These are phyloP conservation scores for Frankliniella fusca DNA, from an alignment of 2,888 invertebrate species.

Conservation along the genomic window DNA sequence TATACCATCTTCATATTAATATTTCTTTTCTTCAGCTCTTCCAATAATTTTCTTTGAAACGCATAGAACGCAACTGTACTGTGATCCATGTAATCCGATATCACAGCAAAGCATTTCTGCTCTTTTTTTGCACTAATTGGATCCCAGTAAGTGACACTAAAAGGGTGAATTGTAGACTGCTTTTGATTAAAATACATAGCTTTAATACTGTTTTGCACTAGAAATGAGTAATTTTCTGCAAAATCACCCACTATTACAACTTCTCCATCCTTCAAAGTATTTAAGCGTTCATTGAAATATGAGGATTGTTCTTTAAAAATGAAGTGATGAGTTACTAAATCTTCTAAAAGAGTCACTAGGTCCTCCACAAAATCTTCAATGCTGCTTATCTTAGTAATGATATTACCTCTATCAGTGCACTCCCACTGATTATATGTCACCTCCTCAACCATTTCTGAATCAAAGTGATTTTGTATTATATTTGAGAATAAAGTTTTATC, in stretches of 20 bases:
- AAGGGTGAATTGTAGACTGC: neutral
- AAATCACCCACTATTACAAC: neutral
- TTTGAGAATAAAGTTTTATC: neutral
- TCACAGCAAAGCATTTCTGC: neutral
- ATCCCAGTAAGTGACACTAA: too few relatives aligned
- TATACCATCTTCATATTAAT: neutral
- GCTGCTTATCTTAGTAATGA: neutral
- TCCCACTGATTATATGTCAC: neutral
- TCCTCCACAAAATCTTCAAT: neutral
- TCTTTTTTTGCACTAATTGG: neutral
- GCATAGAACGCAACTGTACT: neutral
- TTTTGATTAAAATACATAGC: neutral
- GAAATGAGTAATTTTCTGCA: neutral
- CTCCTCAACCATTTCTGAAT: neutral
- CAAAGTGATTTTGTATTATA: neutral
- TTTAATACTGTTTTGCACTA: too few relatives aligned
- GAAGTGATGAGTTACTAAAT: neutral
- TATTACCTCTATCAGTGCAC: neutral
- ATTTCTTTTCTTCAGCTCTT: neutral
- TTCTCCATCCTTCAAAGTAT: neutral
- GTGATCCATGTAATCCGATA: neutral
- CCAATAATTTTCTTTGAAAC: neutral
- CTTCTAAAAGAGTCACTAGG: neutral
- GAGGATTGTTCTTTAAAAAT: neutral
- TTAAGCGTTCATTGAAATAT: neutral